Base-by-base conservation (phyloP, 2,888 invertebrate species). In the Synanthedon myopaeformis region DNA sequence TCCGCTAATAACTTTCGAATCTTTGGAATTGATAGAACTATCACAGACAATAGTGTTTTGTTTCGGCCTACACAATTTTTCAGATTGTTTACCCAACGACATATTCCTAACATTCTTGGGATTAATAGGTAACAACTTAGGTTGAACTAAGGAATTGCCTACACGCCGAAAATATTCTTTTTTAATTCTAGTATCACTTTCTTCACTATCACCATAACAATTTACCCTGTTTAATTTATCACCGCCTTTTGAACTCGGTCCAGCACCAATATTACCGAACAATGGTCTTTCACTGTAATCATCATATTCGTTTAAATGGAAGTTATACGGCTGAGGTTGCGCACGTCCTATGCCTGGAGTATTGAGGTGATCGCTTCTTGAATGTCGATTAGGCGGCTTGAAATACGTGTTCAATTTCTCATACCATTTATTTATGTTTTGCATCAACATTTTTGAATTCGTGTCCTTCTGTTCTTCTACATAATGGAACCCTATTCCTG, bases 31-130 rank as follows among this genome's bases (percentile, higher is more conserved):
- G 8, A 45, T 12, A n/a, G n/a, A 13, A 45, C n/a, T 45, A 13
- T n/a, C n/a, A 13, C n/a, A 45, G n/a, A 14, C 11, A 8, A 13
- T 49, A 23, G 19, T 49, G 2, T 49, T 23, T 19, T 49, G 10
- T 17, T 23, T 6, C 13, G 3, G 17, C 12, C 19, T 49, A 49
- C 17, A 5, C 13, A 49, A 23, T 0, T 49, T 19, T 5, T 57
- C 28, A n/a, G 56, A 49, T 51, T 70, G 61, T 52, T 59, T 64
- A 52, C 69, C 76, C 61, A 82, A 72, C 17, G 77, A 73, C 76
- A 79, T 76, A 54, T 61, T 71, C 64, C 76, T 72, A 57, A 81
- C 60, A 60, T 80, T 82, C 61, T 55, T 79, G 49, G 79, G 79
- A 61, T 79, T 82, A 51, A 66, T 56, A 54, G 62, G 61, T 53